phyloP scores from a whole-genome alignment of 2,113 vertebrate species.

The Corythaeola cristata region DNA sequence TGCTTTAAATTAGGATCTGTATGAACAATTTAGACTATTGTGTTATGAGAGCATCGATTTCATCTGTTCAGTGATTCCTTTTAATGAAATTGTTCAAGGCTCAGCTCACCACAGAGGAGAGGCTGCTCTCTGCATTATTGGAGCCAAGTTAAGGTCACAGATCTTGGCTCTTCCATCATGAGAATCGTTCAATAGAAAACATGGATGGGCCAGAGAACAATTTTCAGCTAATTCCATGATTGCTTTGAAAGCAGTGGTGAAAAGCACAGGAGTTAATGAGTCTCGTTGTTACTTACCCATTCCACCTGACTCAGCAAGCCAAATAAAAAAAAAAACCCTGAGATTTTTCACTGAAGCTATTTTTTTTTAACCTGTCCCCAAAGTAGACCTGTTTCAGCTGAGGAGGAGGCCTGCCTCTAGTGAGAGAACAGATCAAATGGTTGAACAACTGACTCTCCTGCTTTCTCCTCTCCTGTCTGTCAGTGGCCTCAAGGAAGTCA shows the following conservation, averaged over 20 bases:
- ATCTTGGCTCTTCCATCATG: conserved; percentile 3
- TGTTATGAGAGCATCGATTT: conserved; percentile 57
- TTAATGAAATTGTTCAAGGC: conserved; percentile 57
- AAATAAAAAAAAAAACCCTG: not conserved
- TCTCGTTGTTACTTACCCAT: conserved; percentile 47
- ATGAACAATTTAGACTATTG: conserved; percentile 11
- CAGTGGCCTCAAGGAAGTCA: conserved; percentile 10
- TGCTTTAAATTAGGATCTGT: conserved; percentile 24
- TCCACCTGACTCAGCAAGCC: not conserved
- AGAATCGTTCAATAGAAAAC: conserved; percentile 34
- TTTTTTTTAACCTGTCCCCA: not conserved
- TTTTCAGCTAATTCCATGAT: conserved; percentile 54
- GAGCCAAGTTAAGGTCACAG: conserved; percentile 19
- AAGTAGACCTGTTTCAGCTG: not conserved
- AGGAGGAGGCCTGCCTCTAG: not conserved
- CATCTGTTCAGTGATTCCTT: conserved; percentile 39
- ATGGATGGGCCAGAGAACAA: conserved; percentile 1
- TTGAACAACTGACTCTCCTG: not conserved
- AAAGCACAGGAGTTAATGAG: conserved; percentile 46
- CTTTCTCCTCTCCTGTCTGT: not conserved
- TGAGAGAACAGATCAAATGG: not conserved
- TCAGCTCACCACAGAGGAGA: conserved; percentile 47
- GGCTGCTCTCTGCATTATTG: not conserved
- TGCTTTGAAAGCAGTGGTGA: conserved; percentile 14
- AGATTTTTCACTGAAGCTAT: not conserved